phyloP scores from a whole-genome alignment of 2,797 vertebrate species.

The Acipenser transmontanus region DNA sequence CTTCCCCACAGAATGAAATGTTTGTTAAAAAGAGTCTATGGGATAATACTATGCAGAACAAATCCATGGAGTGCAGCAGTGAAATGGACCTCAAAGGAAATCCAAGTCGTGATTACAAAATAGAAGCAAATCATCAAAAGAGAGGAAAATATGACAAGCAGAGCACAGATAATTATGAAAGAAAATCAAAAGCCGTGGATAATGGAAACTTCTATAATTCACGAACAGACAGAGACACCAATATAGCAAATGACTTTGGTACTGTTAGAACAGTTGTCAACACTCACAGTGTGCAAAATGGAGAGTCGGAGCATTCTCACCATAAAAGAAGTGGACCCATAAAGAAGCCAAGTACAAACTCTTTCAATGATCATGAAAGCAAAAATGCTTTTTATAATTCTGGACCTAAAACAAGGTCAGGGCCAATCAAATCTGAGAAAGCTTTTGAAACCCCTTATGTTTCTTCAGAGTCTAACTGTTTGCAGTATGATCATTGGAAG shows the following conservation, averaged over 20 bases:
- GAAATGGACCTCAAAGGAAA: conserved; percentile 60
- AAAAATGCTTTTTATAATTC: conserved; percentile 66
- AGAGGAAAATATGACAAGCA: conserved; percentile 74
- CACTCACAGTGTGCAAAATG: conserved; percentile 71
- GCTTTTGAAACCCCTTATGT: conserved; percentile 34
- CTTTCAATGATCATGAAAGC: conserved; percentile 58
- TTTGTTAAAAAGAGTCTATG: conserved; percentile 54
- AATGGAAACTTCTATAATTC: conserved; percentile 54
- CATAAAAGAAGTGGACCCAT: conserved; percentile 81
- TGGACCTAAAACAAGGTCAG: conserved; percentile 76
- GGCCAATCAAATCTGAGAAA: conserved; percentile 77
- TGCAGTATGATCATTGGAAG: conserved; percentile 66
- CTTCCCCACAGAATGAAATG: conserved; percentile 53
- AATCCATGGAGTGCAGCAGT: conserved; percentile 45
- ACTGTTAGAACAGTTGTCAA: conserved; percentile 45
- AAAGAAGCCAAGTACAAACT: conserved; percentile 60
- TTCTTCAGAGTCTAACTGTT: conserved; percentile 40
- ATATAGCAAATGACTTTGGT: conserved; percentile 53
- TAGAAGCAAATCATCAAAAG: conserved; percentile 70
- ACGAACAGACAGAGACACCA: conserved; percentile 63
- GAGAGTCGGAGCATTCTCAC: conserved; percentile 62
- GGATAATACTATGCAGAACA: conserved; percentile 57
- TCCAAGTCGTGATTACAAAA: conserved; percentile 47
- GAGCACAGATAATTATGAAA: conserved; percentile 68
- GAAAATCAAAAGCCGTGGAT: conserved; percentile 60